Percentiles rank a stretch among this genome's conserved stretches.
phyloP scores from a whole-genome alignment of 2,888 invertebrate genomes.

The Dexiosoma caninum region DNA sequence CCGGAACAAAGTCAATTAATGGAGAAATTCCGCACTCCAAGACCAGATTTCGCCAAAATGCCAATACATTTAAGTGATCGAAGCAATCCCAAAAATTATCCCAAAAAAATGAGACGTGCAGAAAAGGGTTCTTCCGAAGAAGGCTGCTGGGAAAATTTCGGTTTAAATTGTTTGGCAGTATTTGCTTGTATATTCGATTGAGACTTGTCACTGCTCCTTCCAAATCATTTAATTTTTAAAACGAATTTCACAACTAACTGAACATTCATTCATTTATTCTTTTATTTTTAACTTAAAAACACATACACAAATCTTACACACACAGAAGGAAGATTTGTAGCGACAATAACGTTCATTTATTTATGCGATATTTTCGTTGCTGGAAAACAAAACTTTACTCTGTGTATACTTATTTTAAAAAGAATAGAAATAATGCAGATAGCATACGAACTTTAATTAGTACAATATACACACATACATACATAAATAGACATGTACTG shows the following conservation, averaged over 20 bases:
- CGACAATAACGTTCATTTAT: too few species aligned
- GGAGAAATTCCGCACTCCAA: conserved; percentile 75
- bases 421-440: too few species aligned
- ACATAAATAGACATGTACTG: too few species aligned
- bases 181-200: conserved; percentile 78
- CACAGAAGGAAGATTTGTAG: background rate
- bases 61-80: conserved; percentile 78
- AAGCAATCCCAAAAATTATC: conserved; percentile 77
- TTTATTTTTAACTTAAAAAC: background rate
- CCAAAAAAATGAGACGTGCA: conserved; percentile 76
- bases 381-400: too few species aligned
- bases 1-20: conserved; percentile 75
- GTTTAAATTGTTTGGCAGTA: conserved; percentile 76
- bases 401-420: too few species aligned
- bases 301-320: background rate
- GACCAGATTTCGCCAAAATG: conserved; percentile 77
- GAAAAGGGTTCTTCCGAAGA: conserved; percentile 73
- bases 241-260: background rate
- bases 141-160: conserved; percentile 76
- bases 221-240: background rate
- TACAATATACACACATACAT: too few species aligned
- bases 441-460: too few species aligned
- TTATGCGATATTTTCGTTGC: too few species aligned
- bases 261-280: background rate
- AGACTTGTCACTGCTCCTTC: conserved; percentile 53